Conservation (phyloP, 1,140 invertebrate species). For the Trinorchestia longiramus region DNA sequence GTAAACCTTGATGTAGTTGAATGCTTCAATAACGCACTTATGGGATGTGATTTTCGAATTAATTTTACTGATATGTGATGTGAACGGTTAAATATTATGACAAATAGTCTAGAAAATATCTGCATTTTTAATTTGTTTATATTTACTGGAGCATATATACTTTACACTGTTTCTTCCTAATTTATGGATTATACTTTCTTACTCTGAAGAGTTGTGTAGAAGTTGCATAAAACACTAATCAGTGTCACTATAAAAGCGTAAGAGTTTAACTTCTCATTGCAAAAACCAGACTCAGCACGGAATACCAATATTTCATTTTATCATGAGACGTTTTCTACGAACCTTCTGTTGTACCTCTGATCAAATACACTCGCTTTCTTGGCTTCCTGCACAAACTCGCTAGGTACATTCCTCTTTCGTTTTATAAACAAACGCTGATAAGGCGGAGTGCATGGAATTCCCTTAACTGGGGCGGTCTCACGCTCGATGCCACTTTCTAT, state of each 20-base stretch:
- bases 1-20: no score
- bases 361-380: neutral
- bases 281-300: neutral
- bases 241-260: neutral
- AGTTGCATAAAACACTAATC: neutral
- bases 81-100: no score
- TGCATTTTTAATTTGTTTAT: no score
- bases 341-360: neutral
- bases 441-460: neutral
- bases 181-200: neutral
- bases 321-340: neutral
- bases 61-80: no score
- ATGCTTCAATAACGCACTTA: no score
- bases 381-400: neutral
- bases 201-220: neutral
- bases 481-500: neutral
- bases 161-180: neutral
- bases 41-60: no score
- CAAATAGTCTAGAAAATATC: no score
- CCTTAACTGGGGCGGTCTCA: neutral
- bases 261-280: neutral
- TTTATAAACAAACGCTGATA: neutral
- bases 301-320: neutral
- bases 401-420: neutral
- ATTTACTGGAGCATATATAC: no score